phyloP scores from a whole-genome alignment of 2,888 invertebrate species.

The Amiota communis region DNA sequence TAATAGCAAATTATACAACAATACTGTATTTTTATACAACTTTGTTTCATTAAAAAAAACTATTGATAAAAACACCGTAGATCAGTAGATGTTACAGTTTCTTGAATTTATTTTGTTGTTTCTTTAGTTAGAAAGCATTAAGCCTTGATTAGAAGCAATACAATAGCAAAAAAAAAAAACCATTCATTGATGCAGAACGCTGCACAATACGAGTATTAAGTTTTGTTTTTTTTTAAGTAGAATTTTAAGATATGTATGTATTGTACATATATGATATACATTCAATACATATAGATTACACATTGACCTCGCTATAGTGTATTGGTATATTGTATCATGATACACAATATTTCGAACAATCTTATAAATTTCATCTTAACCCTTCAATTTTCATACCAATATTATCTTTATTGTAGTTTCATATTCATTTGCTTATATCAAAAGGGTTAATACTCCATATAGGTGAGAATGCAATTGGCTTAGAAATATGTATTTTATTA shows the following conservation, averaged over 20 bases:
- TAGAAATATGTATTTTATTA: neutral
- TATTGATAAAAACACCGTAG: too few species aligned
- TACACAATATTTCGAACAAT: neutral
- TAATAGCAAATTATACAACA: too few species aligned
- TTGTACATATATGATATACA: neutral
- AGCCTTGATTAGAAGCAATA: too few species aligned
- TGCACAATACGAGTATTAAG: neutral
- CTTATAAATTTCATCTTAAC: constrained; percentile 4
- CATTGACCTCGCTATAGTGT: constrained; percentile 11
- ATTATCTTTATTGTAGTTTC: too few species aligned
- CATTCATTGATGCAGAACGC: constrained; percentile 5
- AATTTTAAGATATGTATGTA: neutral
- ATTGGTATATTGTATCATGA: neutral
- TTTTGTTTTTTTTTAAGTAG: neutral
- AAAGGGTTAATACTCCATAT: constrained; percentile 24
- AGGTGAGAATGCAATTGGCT: neutral
- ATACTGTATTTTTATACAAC: too few species aligned
- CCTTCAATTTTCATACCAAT: neutral
- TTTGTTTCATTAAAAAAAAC: too few species aligned
- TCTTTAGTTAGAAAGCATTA: too few species aligned
- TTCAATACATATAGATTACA: constrained; percentile 5
- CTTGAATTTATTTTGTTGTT: too few species aligned
- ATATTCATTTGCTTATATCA: too few species aligned
- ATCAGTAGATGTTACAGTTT: too few species aligned
- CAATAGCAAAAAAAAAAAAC: neutral